Evolutionary conservation across 2,888 invertebrate genomes (phyloP).

Genomic region (Macrostomum cliftonense): DNA sequence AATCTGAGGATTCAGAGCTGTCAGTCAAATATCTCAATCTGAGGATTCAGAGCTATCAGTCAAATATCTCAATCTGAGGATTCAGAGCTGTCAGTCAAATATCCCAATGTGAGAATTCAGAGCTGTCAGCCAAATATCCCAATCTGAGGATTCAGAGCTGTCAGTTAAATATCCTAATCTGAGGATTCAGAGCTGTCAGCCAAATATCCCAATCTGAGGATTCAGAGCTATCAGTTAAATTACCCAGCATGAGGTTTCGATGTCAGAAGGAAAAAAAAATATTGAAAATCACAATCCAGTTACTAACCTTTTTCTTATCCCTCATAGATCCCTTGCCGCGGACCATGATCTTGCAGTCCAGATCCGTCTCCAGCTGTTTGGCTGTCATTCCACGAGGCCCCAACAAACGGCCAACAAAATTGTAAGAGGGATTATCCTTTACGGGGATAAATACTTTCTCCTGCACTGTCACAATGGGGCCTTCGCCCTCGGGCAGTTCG

Average conservation of each 20-base stretch:
- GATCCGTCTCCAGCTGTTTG: constrained; percentile 97
- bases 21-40: too few species aligned
- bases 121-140: too few species aligned
- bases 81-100: too few species aligned
- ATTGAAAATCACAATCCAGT: background rate
- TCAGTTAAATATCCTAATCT: too few species aligned
- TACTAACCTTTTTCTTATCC: constrained; percentile 86
- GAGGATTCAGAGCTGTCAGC: too few species aligned
- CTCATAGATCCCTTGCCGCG: constrained; percentile 97
- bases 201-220: too few species aligned
- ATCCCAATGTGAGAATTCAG: too few species aligned
- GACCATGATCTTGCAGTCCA: constrained; percentile 99
- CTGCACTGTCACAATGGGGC: constrained; percentile 66
- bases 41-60: too few species aligned
- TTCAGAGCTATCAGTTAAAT: too few species aligned
- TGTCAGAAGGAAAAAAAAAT: background rate
- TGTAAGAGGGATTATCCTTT: constrained; percentile 98
- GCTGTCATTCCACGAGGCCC: constrained; percentile 99
- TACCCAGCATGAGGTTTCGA: background rate
- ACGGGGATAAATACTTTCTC: constrained; percentile 99
- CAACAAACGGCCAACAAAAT: constrained; percentile 97
- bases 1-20: too few species aligned
- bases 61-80: too few species aligned
- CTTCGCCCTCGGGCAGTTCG: constrained; percentile 23
- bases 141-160: too few species aligned